Percentiles rank a stretch among this genome's conserved stretches.
These are phyloP conservation scores for Atethmia centrago DNA, from an alignment of 2,888 invertebrate genomes.

Conservation along the genomic window DNA sequence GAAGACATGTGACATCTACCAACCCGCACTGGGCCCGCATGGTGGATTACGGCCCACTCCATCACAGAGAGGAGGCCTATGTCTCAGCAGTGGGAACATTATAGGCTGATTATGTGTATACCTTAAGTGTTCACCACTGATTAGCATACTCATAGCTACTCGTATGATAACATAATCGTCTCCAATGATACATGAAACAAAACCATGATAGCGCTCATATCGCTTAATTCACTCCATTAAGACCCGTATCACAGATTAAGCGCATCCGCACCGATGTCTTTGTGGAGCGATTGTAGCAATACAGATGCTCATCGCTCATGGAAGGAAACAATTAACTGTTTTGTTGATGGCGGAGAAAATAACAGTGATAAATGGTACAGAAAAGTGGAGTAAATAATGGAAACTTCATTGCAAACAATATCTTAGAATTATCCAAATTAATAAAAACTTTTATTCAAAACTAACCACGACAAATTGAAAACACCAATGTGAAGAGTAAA, in stretches of 20 bases:
- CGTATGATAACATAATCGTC: constrained; percentile 45
- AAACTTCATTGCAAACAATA: not conserved
- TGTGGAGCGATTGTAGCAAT: constrained; percentile 55
- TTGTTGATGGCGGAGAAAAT: constrained; percentile 55
- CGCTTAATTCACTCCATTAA: constrained; percentile 84
- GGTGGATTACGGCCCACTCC: too few relatives aligned
- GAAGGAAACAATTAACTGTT: constrained; percentile 61
- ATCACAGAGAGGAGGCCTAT: too few relatives aligned
- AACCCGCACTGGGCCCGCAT: too few relatives aligned
- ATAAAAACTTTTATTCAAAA: too few relatives aligned
- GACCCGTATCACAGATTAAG: constrained; percentile 87
- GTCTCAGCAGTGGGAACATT: too few relatives aligned
- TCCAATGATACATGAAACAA: constrained; percentile 60
- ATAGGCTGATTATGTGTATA: too few relatives aligned
- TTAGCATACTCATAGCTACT: constrained; percentile 13
- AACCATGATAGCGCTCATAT: constrained; percentile 60
- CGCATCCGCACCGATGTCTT: constrained; percentile 78
- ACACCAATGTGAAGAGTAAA: too few relatives aligned
- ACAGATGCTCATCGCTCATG: constrained; percentile 56
- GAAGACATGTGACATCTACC: too few relatives aligned
- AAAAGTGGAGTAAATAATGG: not conserved
- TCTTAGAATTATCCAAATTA: too few relatives aligned
- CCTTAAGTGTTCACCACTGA: not conserved
- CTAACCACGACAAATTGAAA: too few relatives aligned
- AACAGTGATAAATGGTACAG: constrained; percentile 44